phyloP scores from a whole-genome alignment of 2,797 vertebrate species.

The Columba guinea region DNA sequence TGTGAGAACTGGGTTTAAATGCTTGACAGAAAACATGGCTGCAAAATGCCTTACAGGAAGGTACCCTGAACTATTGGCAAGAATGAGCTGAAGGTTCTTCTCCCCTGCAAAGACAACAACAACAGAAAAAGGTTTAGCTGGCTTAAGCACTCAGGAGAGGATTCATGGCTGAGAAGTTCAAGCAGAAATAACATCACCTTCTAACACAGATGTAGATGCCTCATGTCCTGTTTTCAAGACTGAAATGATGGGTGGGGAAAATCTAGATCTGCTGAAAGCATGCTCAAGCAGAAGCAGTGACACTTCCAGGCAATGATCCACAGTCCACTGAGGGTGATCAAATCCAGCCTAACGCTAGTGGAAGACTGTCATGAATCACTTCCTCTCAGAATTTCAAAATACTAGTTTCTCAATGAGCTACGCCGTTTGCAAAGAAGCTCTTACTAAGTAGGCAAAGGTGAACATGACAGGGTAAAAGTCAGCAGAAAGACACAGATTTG shows the following conservation, averaged over 20 bases:
- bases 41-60: neutral
- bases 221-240: neutral
- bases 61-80: neutral
- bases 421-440: neutral
- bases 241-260: neutral
- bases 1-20: neutral
- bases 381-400: constrained; percentile 24
- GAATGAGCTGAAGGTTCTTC: neutral
- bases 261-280: neutral
- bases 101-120: neutral
- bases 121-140: neutral
- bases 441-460: neutral
- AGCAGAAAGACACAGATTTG: neutral
- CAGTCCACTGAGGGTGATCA: neutral
- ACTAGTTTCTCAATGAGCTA: neutral
- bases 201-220: fast-evolving
- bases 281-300: neutral
- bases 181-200: neutral
- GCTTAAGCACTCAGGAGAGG: neutral
- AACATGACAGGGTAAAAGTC: neutral
- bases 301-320: neutral
- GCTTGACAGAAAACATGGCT: neutral
- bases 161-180: neutral
- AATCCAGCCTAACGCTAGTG: neutral
- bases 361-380: neutral